Evolutionary conservation across 2,113 vertebrate species (phyloP).

Genomic region (Porphyrio hochstetteri): DNA sequence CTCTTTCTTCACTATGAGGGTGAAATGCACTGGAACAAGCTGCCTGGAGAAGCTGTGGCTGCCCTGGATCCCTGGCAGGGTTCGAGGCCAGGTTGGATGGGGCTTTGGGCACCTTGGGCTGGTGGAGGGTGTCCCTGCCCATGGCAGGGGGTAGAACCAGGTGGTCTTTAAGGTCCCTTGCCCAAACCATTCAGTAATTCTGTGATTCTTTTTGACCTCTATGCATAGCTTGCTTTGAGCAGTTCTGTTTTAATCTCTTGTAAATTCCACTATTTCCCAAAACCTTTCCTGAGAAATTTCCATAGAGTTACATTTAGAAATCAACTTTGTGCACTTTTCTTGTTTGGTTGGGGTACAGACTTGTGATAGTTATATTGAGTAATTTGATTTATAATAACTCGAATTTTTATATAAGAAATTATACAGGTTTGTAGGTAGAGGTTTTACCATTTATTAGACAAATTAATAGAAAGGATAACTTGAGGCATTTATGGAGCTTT

Average conservation of each 20-base stretch:
- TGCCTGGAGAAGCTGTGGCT: too few species aligned
- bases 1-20: not conserved
- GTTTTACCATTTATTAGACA: not conserved
- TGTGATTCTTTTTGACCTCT: not conserved
- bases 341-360: not conserved
- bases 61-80: too few species aligned
- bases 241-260: not conserved
- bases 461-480: not conserved
- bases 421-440: not conserved
- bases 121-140: too few species aligned
- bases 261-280: not conserved
- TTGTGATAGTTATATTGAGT: not conserved
- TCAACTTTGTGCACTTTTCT: not conserved
- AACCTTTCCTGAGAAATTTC: not conserved
- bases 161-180: too few species aligned
- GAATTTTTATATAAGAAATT: not conserved
- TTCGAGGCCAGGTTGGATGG: too few species aligned
- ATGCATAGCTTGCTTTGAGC: not conserved
- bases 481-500: not conserved
- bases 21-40: too few species aligned
- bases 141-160: too few species aligned
- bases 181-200: too few species aligned
- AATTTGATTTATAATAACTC: not conserved
- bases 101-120: too few species aligned
- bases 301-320: not conserved